Evolutionary conservation across 1,140 invertebrate species (phyloP), one percentile per base, ranked within the genome.

Genomic region (Drosophila tsacasi): DNA sequence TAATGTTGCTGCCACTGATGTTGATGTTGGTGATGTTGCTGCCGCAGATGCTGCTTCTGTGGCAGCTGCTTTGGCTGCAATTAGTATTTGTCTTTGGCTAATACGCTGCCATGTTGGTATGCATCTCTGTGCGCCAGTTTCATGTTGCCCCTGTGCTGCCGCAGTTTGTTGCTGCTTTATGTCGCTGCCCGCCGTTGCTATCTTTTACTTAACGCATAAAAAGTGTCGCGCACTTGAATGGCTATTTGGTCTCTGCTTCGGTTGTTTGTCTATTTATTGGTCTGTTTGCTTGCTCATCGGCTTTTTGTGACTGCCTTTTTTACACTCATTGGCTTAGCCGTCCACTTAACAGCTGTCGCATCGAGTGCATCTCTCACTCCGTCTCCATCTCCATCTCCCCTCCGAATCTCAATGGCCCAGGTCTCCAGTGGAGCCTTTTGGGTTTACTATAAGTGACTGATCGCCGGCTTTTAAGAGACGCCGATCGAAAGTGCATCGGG

Each of bases 11-110:
- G 57, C 19, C 27, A 5, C 27, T 27, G 27, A 27, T 27, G 25
- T 4, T 39, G 23, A 25, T 61, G 59, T 15, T 61, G 39, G 39
- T n/a, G 17, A 40, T 40, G 39, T 40, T 40, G 63, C 44, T 50
- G 25, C 23, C 66, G 68, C 60, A 68, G 42, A 21, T 81, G 73
- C 49, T 73, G 80, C 58, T 42, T 46, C 44, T 64, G 79, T 66
- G 67, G 83, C 67, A 75, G 83, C 64, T 83, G 80, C 80, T 83
- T 78, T 85, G 85, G 82, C 85, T 90, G 85, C 85, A 89, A 89
- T 89, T 89, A 89, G 86, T 91, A 91, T 91, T 91, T 91, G 86
- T 91, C 86, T 91, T 91, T 91, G 86, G 79, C 86, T 91, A 91
- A 91, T 91, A 91, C 82, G 81, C 81, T 89, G 85, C 85, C 85